A percentile compares a stretch with the other conserved stretches of the same genome.
phyloP scores from a whole-genome alignment of 2,888 invertebrate genomes.

The Nemotelus pantherinus region DNA sequence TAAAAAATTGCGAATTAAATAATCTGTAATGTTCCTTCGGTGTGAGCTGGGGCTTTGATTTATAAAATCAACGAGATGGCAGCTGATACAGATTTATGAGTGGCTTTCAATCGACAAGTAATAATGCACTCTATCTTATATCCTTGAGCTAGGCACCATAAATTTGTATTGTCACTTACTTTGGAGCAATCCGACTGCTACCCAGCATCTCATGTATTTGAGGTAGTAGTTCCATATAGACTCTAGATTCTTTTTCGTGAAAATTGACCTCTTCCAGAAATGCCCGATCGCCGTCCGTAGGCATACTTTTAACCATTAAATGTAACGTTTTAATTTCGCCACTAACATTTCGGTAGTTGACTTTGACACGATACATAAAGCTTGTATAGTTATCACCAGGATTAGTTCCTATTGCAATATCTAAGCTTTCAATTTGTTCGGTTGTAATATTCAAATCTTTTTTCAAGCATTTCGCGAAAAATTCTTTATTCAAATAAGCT shows the following conservation, averaged over 20 bases:
- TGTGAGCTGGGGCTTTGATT: no score
- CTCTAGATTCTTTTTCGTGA: slow-evolving; percentile 65
- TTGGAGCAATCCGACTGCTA: slow-evolving; percentile 59
- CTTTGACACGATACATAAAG: slow-evolving; percentile 38
- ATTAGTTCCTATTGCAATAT: slow-evolving; percentile 47
- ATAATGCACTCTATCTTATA: no score
- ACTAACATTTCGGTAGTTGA: slow-evolving; percentile 1
- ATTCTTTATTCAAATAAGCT: slow-evolving; percentile 52
- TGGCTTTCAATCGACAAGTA: no score
- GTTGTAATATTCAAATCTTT: slow-evolving; percentile 59
- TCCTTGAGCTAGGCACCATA: no score
- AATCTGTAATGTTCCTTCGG: no score
- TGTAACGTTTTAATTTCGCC: neutral
- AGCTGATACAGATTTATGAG: no score
- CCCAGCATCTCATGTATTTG: slow-evolving; percentile 56
- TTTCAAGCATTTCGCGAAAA: slow-evolving; percentile 61
- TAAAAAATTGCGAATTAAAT: no score
- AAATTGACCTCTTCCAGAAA: slow-evolving; percentile 65
- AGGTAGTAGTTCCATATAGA: slow-evolving; percentile 64
- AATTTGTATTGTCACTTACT: slow-evolving; percentile 52
- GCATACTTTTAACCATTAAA: slow-evolving; percentile 59
- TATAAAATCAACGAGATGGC: no score
- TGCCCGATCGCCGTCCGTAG: slow-evolving; percentile 58
- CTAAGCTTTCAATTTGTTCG: slow-evolving; percentile 59
- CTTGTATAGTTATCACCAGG: slow-evolving; percentile 46